Base-by-base conservation (phyloP, 2,888 invertebrate species). In the Microplitis manilae region DNA sequence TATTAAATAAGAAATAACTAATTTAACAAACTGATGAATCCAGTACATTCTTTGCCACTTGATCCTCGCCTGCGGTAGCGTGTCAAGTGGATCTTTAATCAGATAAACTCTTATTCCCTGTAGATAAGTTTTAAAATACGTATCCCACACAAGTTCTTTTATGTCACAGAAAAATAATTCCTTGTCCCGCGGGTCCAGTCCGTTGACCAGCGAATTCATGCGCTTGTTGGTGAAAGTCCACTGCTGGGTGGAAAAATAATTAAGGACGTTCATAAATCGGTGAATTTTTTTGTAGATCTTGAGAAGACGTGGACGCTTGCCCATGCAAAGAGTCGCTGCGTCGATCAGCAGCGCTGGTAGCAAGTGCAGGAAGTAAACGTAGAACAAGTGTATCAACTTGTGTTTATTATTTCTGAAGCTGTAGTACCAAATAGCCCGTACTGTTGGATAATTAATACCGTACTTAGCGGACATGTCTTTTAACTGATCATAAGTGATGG, bases 201-300 rank as follows among this genome's bases (percentile, higher is more conserved):
- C 91, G 0, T 88, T 87, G 91, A 94, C 92, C 84, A 96, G 90
- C 2, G 85, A 86, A 15, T 91, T 89, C 0, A 94, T 92, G 68
- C 93, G 93, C n/a, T 91, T 90, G 79, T 94, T 94, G 0, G 91
- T 89, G 86, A 96, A 95, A 38, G 90, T 90, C 96, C 97, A 97
- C 80, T 95, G 93, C 80, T 94, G 93, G 9, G 92, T 94, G 2
- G 95, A 94, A 90, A 97, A 97, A 89, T 95, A 96, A 83, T 94
- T 93, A 67, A 96, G 90, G 0, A 94, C 94, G 72, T 93, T 92
- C 83, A 94, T 92, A 73, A 96, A 92, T 83, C 93, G 93, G 90
- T 95, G 94, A 75, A 97, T 93, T 87, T 94, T 94, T 77, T 92
- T 91, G 90, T 96, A 96, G 0, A 95, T 91, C 83, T 93, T 93